Percentiles rank a stretch among this genome's conserved stretches.
These are phyloP conservation scores for Zosterops japonicus DNA, from an alignment of 2,113 vertebrate genomes.

Conservation along the genomic window DNA sequence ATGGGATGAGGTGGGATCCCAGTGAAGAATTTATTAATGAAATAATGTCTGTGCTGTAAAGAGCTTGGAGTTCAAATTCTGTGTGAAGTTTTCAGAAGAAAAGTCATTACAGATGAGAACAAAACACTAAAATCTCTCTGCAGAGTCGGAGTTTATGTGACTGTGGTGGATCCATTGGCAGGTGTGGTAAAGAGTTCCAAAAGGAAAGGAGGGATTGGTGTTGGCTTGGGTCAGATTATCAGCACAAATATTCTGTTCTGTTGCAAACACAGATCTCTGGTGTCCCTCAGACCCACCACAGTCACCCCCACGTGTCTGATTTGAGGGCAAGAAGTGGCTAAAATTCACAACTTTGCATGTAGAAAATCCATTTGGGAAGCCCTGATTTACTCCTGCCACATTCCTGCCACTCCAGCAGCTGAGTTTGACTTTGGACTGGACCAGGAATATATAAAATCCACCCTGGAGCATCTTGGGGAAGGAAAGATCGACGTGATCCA, in stretches of 20 bases:
- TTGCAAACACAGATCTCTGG: neutral
- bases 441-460: neutral
- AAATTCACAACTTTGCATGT: neutral
- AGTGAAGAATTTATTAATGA: neutral
- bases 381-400: neutral
- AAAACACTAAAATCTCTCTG: neutral
- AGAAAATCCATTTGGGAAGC: neutral
- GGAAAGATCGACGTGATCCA: rapidly evolving
- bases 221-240: neutral
- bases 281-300: neutral
- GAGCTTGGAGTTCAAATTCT: neutral
- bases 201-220: neutral
- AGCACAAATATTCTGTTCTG: neutral
- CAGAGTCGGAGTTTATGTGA: rapidly evolving
- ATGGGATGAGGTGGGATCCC: neutral
- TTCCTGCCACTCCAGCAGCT: neutral
- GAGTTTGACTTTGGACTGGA: neutral
- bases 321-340: neutral
- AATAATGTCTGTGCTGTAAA: neutral
- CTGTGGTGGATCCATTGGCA: neutral
- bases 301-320: rapidly evolving
- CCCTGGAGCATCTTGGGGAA: neutral
- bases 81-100: neutral
- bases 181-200: neutral
- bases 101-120: neutral